These are phyloP conservation scores for Dioctria rufipes DNA, from an alignment of 2,888 invertebrate species.

Conservation along the genomic window DNA sequence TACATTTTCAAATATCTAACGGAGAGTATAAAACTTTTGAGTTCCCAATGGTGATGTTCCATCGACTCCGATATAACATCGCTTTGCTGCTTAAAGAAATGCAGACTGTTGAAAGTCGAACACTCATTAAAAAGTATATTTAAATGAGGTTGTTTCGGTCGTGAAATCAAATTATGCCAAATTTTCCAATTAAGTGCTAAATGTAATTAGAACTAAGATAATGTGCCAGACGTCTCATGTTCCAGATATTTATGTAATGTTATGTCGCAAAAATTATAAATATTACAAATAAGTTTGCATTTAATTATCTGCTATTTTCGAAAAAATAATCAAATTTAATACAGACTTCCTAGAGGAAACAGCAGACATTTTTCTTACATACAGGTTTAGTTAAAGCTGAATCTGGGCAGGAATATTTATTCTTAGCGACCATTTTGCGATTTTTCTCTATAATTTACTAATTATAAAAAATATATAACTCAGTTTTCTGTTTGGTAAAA, in stretches of 20 bases:
- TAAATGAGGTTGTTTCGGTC: conserved; percentile 42
- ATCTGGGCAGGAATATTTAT: too few relatives aligned
- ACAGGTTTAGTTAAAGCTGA: too few relatives aligned
- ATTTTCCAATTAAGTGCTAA: conserved; percentile 38
- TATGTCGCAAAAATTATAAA: too few relatives aligned
- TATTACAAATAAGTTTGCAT: too few relatives aligned
- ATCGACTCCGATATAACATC: conserved; percentile 72
- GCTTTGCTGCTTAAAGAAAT: conserved; percentile 73
- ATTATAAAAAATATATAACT: too few relatives aligned
- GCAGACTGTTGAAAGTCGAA: conserved; percentile 71
- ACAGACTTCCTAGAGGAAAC: too few relatives aligned
- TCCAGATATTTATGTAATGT: conserved; percentile 4
- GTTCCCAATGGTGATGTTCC: conserved; percentile 73
- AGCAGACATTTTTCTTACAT: too few relatives aligned
- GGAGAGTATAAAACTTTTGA: conserved; percentile 72
- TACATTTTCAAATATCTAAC: conserved; percentile 72
- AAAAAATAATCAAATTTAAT: too few relatives aligned
- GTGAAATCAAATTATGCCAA: conserved; percentile 27
- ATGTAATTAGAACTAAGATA: conserved; percentile 20
- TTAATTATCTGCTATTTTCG: too few relatives aligned
- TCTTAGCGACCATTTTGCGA: too few relatives aligned
- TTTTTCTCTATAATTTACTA: too few relatives aligned
- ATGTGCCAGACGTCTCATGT: conserved; percentile 24
- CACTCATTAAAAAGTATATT: conserved; percentile 69
- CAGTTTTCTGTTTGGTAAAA: too few relatives aligned